Percentiles rank a stretch among this genome's conserved stretches.
phyloP scores from a whole-genome alignment of 2,888 invertebrate genomes.

The Aphrophora alni region DNA sequence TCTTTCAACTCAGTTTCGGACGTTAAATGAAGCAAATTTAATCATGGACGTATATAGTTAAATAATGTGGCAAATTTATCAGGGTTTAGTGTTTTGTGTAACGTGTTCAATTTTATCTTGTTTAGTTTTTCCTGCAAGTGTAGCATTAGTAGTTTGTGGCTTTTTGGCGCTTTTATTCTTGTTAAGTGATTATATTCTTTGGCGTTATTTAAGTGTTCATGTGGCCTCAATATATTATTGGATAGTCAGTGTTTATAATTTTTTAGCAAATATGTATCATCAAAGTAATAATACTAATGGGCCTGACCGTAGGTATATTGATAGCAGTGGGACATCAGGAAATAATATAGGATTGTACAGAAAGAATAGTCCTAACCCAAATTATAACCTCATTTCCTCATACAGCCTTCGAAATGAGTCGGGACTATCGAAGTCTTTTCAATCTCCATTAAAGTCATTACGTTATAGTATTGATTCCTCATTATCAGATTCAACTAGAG shows the following conservation, averaged over 20 bases:
- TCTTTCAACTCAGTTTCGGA: not conserved
- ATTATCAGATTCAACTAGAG: not conserved
- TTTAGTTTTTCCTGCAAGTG: not conserved
- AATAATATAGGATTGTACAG: not conserved
- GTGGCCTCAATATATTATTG: conserved; percentile 31
- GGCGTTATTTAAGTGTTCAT: conserved; percentile 28
- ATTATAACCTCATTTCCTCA: not conserved
- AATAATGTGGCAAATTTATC: not conserved
- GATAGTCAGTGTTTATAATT: not conserved
- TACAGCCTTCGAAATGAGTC: not conserved
- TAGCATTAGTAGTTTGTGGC: not conserved
- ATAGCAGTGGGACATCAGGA: conserved; percentile 3
- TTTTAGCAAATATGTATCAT: conserved; percentile 26
- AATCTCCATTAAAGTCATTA: not conserved
- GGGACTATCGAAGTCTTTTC: not conserved
- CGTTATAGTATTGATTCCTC: not conserved
- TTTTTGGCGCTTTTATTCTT: conserved; percentile 27
- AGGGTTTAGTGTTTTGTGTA: not conserved
- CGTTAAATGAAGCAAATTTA: not conserved
- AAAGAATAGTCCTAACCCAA: not conserved
- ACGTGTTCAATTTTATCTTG: not conserved
- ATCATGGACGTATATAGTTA: not conserved
- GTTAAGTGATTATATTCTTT: conserved; percentile 31
- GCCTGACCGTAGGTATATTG: conserved; percentile 13
- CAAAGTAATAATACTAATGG: conserved; percentile 27